Evolutionary conservation across 2,888 invertebrate species (phyloP), one percentile per base, ranked within the genome.

Genomic region (Meandrusa payeni): DNA sequence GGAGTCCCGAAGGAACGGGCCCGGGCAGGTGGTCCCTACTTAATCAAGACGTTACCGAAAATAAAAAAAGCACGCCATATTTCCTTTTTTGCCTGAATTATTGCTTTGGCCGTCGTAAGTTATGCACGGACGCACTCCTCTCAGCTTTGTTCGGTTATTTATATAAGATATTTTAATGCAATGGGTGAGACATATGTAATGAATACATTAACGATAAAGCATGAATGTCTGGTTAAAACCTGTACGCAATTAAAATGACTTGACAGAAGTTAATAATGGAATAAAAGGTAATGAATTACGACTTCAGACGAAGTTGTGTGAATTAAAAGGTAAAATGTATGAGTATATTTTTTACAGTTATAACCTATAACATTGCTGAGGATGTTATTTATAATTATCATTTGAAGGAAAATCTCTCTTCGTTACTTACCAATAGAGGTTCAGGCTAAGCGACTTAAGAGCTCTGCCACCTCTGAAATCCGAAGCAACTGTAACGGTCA

Each of bases 1-100:
- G 56, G 69, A 63, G 64, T 73, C 69, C 74, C 73, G 59, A 74
- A 76, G 72, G 64, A 74, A 60, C 67, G 55, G 62, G 51, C 66
- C 64, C 75, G 52, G 64, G 86, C 86, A 87, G 87, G 87, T 87
- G 87, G 87, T 86, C 87, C 75, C 68, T 69, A 81, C 81, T 87
- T 87, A 87, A 87, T 87, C 86, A 87, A 87, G 87, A 86, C 72
- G 86, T 87, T 82, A 83, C 85, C 76, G 69, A 85, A 82, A 78
- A 69, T 66, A 74, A 77, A 81, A 70, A 76, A 75, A 75, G 68
- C 67, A 52, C 69, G 67, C 74, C 66, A 77, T 76, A 76, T 77
- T 72, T 78, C 68, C 70, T 80, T 79, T 78, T 78, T 76, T 76
- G 69, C 55, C 67, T 83, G 80, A 85, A 71, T 82, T 83, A 85